phyloP scores from a whole-genome alignment of 1,140 invertebrate genomes.

The Hycleus cichorii region DNA sequence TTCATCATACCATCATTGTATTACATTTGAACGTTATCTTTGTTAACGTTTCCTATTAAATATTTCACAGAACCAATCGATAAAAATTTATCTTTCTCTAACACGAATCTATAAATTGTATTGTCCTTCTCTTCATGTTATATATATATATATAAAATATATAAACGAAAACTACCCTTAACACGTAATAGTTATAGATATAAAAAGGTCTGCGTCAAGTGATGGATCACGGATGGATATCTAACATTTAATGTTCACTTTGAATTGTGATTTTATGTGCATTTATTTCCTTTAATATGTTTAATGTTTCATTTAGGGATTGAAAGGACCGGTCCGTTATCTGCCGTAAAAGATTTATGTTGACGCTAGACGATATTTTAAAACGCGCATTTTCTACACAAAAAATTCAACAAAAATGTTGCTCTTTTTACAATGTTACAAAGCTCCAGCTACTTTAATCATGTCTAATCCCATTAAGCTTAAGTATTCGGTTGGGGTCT shows the following conservation, averaged over 20 bases:
- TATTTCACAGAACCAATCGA: neutral
- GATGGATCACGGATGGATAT: conserved; percentile 12
- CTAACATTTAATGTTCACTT: conserved; percentile 8
- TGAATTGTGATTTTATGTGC: conserved; percentile 20
- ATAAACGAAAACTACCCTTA: neutral
- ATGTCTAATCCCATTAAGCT: too few species aligned
- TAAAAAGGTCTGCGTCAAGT: neutral
- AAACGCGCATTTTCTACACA: too few species aligned
- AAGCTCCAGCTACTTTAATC: too few species aligned
- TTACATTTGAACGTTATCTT: conserved; percentile 4
- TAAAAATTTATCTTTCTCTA: conserved; percentile 3
- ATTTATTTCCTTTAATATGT: conserved; percentile 16
- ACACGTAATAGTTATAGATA: neutral
- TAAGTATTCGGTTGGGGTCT: too few species aligned
- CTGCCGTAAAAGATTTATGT: too few species aligned
- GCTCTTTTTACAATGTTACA: too few species aligned
- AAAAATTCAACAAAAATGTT: too few species aligned
- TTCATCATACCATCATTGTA: conserved; percentile 7
- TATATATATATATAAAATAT: neutral
- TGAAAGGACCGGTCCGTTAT: too few species aligned
- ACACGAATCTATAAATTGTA: neutral
- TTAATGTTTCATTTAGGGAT: conserved; percentile 17
- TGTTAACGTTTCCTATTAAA: conserved; percentile 9
- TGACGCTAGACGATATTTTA: too few species aligned
- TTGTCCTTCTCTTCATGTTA: neutral